Evolutionary conservation across 2,888 invertebrate genomes (phyloP), one percentile per base, ranked within the genome.

Genomic region (Nemoura dubitans): DNA sequence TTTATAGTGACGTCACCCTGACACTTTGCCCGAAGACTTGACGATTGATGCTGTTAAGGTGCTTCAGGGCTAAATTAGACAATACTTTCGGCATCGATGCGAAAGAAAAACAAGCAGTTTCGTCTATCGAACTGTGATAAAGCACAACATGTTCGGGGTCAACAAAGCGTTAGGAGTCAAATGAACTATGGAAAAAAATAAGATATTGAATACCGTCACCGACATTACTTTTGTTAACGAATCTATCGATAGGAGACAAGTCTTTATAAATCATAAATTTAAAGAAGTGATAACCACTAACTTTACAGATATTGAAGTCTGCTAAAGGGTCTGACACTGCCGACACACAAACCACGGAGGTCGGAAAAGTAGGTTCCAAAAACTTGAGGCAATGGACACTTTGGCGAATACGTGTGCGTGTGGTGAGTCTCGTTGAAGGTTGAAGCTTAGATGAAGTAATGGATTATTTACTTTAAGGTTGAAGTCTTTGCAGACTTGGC

Each of bases 1-100:
- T 86, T 86, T 86, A 86, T 86, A 78, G 86, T 85, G 86, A 86
- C 77, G 86, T 85, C 85, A 85, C 81, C n/a, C 16, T 80, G 76
- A 30, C 36, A 76, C 76, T 14, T 29, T 30, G 43, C 26, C 76
- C 82, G 86, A 76, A 76, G 86, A 27, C 86, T 81, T 80, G 86
- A 86, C 80, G 83, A 86, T 86, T 86, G 86, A 86, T 86, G 86
- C 80, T 84, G 78, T 42, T 28, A 77, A 85, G 86, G 85, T 85
- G 86, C 28, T 85, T 76, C 83, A 25, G 36, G 86, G 85, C 85
- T 36, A 86, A 78, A 84, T 84, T 85, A 85, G 84, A 86, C 86
- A 86, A 86, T 85, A 86, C 30, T n/a, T 78, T 28, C 28, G 78
- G 78, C 28, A 81, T 81, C 16, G 81, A 81, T 81, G 81, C 81